These are phyloP conservation scores for Eupithecia inturbata DNA, from an alignment of 2,888 invertebrate species.

Conservation along the genomic window DNA sequence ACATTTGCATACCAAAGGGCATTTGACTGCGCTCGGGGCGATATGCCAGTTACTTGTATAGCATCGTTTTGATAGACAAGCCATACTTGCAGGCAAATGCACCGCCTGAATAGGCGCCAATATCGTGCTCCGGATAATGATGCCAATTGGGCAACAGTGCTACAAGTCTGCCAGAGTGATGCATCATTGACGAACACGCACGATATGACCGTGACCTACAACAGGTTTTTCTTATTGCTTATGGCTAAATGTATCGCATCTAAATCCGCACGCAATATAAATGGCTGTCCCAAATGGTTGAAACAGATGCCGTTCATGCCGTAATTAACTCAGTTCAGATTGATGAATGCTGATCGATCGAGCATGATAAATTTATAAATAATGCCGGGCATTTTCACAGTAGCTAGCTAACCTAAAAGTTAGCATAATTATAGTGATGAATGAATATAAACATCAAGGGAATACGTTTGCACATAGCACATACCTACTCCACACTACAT, in stretches of 20 bases:
- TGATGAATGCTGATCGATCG: slow-evolving; percentile 49
- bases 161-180: slow-evolving; percentile 49
- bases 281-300: slow-evolving; percentile 22
- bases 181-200: slow-evolving; percentile 51
- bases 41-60: slow-evolving; percentile 56
- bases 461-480: slow-evolving; percentile 52
- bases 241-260: slow-evolving; percentile 32
- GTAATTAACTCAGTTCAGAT: slow-evolving; percentile 50
- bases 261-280: slow-evolving; percentile 34
- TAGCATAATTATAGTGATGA: background rate
- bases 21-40: slow-evolving; percentile 49
- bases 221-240: slow-evolving; percentile 35
- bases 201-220: slow-evolving; percentile 55
- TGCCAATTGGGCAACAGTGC: slow-evolving; percentile 63
- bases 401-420: background rate
- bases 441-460: slow-evolving; percentile 40
- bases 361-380: slow-evolving; percentile 47
- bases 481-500: slow-evolving; percentile 21
- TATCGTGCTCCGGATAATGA: slow-evolving; percentile 64
- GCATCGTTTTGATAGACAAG: slow-evolving; percentile 55
- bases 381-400: background rate
- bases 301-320: slow-evolving; percentile 45
- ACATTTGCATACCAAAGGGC: slow-evolving; percentile 58
- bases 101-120: slow-evolving; percentile 66
- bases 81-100: slow-evolving; percentile 55